Base-by-base conservation (phyloP, 2,113 vertebrate genomes). In the Lasiurus borealis region DNA sequence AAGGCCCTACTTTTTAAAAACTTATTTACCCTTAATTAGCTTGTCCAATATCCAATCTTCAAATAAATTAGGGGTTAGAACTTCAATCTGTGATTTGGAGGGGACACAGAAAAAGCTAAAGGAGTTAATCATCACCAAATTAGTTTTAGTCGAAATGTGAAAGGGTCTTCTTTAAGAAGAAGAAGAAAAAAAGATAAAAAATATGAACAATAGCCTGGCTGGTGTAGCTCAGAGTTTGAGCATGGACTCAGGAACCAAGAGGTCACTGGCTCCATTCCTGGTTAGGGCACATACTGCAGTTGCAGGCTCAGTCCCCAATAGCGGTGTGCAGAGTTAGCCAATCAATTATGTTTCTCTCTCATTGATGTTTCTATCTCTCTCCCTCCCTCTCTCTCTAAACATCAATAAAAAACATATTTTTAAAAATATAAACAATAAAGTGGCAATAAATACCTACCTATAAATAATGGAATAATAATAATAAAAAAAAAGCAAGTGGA, bases 1-100 rank as follows among this genome's bases (percentile, higher is more conserved):
- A 83, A 16, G 52, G 13, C 1, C 36, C n/a, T 5, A 52, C 0
- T 6, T 0, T 44, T 0, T 44, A 73, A 59, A 1, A 87, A 2
- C 23, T 87, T 31, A 66, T 80, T 62, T 88, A 83, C 23, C 0
- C 31, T 87, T 73, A 90, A 23, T 73, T 84, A 78, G 2, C 8
- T 87, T 7, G 16, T 89, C 80, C 75, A 72, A 93, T 2, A 5
- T 36, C 11, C 12, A 64, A 0, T 85, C n/a, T 93, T 13, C 6
- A 80, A 73, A 68, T 40, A 46, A 11, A n/a, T 88, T 62, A 18
- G 44, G 3, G 2, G 1, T 34, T 46, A 88, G 23, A 40, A 11
- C 1, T 90, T 48, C 31, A 91, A 23, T 11, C 11, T 59, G 12
- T 71, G 31, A 25, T 48, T 88, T 40, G 8, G 1, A 36, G 12